These are phyloP conservation scores for Leuciscus idus DNA, from an alignment of 2,113 vertebrate genomes.

Conservation along the genomic window DNA sequence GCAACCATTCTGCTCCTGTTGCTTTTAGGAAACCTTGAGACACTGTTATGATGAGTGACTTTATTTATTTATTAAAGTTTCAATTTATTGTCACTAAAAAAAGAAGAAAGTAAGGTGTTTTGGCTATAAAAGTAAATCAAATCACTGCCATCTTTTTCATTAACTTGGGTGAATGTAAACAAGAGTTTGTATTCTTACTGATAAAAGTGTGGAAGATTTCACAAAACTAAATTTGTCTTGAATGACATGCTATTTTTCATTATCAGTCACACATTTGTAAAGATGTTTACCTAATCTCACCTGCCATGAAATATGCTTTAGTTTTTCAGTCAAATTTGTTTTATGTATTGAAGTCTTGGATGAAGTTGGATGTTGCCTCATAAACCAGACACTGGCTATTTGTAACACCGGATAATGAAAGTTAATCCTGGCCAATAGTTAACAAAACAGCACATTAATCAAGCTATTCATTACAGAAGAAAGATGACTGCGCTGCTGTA, in stretches of 20 bases:
- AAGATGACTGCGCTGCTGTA: conserved; percentile 14
- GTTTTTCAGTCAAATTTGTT: conserved; percentile 3
- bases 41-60: background rate
- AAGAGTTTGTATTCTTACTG: background rate
- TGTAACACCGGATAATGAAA: conserved; percentile 14
- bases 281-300: background rate
- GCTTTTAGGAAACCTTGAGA: background rate
- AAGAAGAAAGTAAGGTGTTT: background rate
- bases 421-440: background rate
- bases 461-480: conserved; percentile 19
- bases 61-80: conserved; percentile 4
- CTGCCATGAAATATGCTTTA: background rate
- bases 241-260: conserved; percentile 2
- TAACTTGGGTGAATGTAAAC: background rate
- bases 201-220: background rate
- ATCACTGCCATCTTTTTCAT: background rate
- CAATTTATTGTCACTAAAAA: background rate
- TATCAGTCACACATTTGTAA: background rate
- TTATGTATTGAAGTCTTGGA: background rate
- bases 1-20: conserved; percentile 38
- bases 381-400: conserved; percentile 8
- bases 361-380: conserved; percentile 2
- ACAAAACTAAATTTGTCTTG: background rate
- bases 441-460: conserved; percentile 15
- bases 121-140: background rate